Percentiles rank a stretch among this genome's conserved stretches.
phyloP scores from a whole-genome alignment of 1,140 invertebrate species.

The Microplitis demolitor region DNA sequence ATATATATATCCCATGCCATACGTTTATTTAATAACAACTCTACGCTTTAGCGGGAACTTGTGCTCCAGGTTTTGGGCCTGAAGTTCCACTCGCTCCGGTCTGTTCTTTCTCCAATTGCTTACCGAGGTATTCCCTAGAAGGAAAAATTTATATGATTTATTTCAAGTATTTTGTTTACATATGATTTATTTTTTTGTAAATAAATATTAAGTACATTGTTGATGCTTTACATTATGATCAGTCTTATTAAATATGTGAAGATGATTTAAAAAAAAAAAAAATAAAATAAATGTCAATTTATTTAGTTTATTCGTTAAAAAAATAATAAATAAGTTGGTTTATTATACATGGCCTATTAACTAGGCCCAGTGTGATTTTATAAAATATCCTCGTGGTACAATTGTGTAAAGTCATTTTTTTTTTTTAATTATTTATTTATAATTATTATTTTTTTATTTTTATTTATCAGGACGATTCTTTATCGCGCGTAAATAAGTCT shows the following conservation, averaged over 20 bases:
- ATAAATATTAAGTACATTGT: too few species aligned
- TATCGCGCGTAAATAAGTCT: too few species aligned
- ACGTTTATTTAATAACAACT: slow-evolving; percentile 5
- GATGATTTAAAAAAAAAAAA: not conserved
- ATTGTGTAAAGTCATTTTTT: too few species aligned
- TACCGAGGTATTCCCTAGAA: slow-evolving; percentile 92
- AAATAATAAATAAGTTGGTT: not conserved
- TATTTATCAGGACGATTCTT: too few species aligned
- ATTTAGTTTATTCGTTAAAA: not conserved
- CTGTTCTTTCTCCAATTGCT: slow-evolving; percentile 90
- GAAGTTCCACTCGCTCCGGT: slow-evolving; percentile 53
- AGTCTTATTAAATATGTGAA: not conserved
- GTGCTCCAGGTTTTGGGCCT: slow-evolving; percentile 63
- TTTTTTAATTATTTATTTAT: too few species aligned
- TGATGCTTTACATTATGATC: not conserved
- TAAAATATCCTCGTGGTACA: too few species aligned
- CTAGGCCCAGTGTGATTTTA: too few species aligned
- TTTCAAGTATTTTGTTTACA: not conserved
- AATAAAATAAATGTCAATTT: too few species aligned
- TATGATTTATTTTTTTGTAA: not conserved
- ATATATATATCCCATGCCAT: not conserved
- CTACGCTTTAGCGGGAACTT: slow-evolving; percentile 71
- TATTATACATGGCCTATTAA: too few species aligned
- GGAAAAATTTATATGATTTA: not conserved
- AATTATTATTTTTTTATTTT: not conserved